Conservation (phyloP, 2,113 vertebrate species). For the Nibea albiflora region DNA sequence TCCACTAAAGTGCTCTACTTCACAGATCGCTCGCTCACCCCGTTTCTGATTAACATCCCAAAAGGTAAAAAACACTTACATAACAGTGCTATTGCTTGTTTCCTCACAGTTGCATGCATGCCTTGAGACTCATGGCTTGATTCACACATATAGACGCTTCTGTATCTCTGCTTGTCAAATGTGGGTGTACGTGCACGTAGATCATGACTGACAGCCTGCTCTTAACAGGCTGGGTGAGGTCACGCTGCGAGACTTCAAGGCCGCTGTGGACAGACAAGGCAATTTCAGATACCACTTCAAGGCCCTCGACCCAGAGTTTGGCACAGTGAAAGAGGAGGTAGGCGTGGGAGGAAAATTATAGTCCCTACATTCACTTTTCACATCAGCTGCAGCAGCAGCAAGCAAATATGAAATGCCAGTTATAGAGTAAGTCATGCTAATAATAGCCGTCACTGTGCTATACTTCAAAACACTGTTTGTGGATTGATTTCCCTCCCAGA, state of each 20-base stretch:
- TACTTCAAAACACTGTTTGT: slow-evolving; percentile 47
- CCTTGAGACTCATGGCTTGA: background rate
- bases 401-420: slow-evolving; percentile 46
- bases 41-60: slow-evolving; percentile 97
- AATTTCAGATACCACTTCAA: slow-evolving; percentile 98
- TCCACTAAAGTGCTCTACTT: slow-evolving; percentile 98
- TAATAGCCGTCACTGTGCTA: slow-evolving; percentile 41
- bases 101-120: background rate
- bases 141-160: slow-evolving; percentile 10
- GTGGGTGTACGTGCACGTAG: slow-evolving; percentile 28
- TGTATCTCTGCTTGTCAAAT: slow-evolving; percentile 6
- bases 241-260: slow-evolving; percentile 95
- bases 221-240: slow-evolving; percentile 92
- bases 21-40: slow-evolving; percentile 96
- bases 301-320: slow-evolving; percentile 97
- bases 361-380: slow-evolving; percentile 36
- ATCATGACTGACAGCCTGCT: slow-evolving; percentile 49
- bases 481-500: slow-evolving; percentile 45
- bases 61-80: slow-evolving; percentile 87
- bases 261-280: slow-evolving; percentile 93
- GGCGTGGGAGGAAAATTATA: slow-evolving; percentile 57
- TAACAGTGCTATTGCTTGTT: slow-evolving; percentile 9
- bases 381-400: slow-evolving; percentile 21
- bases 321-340: slow-evolving; percentile 98
- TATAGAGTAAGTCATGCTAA: slow-evolving; percentile 54